phyloP scores from a whole-genome alignment of 2,797 vertebrate genomes.

The Mus caroli region DNA sequence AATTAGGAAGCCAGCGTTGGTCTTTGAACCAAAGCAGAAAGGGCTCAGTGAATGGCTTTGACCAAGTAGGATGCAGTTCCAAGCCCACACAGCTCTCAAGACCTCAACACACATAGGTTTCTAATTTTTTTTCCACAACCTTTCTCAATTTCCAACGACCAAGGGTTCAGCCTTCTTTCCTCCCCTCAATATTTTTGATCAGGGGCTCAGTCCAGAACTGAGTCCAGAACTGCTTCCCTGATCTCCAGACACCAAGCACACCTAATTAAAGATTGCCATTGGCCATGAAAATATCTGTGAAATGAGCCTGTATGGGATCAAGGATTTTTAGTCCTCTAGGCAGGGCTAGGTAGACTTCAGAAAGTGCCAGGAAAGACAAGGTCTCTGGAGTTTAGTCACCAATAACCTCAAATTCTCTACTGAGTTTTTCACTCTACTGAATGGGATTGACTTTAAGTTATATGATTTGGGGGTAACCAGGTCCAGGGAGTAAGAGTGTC shows the following conservation, averaged over 20 bases:
- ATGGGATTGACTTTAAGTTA: background rate
- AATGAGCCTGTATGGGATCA: background rate
- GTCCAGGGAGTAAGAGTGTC: too few relatives aligned
- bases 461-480: background rate
- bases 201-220: background rate
- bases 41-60: background rate
- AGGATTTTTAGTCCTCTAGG: background rate
- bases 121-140: background rate
- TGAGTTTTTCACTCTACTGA: conserved; percentile 31
- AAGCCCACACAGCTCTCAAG: background rate
- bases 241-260: background rate
- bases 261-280: background rate
- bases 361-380: background rate
- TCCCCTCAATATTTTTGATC: background rate
- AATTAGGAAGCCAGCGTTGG: background rate
- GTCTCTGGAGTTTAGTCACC: background rate
- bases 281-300: background rate
- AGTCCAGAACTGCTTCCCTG: background rate
- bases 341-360: background rate
- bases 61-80: background rate
- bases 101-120: background rate
- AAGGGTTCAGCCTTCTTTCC: background rate
- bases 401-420: background rate
- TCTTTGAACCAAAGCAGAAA: conserved; percentile 17
- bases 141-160: background rate